Base-by-base conservation (phyloP, 2,888 invertebrate species). In the Volucella inflata region DNA sequence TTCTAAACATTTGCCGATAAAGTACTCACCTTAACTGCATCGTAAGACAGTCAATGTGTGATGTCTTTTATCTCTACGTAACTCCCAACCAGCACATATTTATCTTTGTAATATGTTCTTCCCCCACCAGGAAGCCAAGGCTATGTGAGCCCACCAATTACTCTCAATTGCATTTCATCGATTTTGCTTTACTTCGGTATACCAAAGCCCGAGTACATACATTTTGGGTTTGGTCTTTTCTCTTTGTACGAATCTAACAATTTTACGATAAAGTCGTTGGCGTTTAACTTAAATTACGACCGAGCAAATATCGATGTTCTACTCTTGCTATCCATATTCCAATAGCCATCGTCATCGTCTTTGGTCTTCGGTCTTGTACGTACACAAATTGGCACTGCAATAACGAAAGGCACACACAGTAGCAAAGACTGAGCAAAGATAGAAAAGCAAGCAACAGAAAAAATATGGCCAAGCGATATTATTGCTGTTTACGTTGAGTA, bases 281-380 rank as follows among this genome's bases (percentile, higher is more conserved):
- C 57, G 50, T 72, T 65, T 50, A 72, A 79, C 65, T 72, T 79
- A 65, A 71, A 65, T 72, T 79, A 79, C 44, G 38, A 59, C 72
- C 64, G 59, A 42, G 30, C 53, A 30, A 65, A 40, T 48, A 42
- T 44, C 44, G 51, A 38, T 44, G 30, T 30, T 30, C 30, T 30
- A 6, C 30, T 30, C 30, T 30, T 30, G 30, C 30, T 30, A 30
- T 30, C 4, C 30, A 30, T 30, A 30, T 30, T 6, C 6, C 30
- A 30, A 30, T 30, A 6, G 0, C 30, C 21, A 77, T 62, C 68
- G 40, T 36, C n/a, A n/a, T 40, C 51, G 42, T 44, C 36, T 46
- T 36, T 17, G 16, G 42, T 16, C 44, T 2, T 30, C 40, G 36
- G 9, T 11, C 46, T n/a, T 16, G 14, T 40, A 59, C 44, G 30